Evolutionary conservation across 2,888 invertebrate species (phyloP).

Genomic region (Drosophila mercatorum): DNA sequence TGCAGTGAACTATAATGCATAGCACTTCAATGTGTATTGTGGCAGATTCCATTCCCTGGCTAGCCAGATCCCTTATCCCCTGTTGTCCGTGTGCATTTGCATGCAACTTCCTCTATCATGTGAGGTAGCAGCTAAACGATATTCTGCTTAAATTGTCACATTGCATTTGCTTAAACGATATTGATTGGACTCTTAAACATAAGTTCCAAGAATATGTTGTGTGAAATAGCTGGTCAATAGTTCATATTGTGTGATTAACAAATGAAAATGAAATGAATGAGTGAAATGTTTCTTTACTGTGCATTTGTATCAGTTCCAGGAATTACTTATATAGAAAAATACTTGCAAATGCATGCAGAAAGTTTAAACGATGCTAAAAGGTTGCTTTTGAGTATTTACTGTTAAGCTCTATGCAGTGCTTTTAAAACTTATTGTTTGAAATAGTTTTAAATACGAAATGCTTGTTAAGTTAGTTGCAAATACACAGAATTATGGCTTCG

Average conservation of each 20-base stretch:
- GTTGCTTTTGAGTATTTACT: neutral
- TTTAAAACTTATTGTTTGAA: neutral
- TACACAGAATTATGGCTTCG: no score
- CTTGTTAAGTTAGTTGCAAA: no score
- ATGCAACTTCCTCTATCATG: slow-evolving; percentile 23
- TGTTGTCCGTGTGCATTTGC: slow-evolving; percentile 37
- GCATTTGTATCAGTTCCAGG: neutral
- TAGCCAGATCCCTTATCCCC: neutral
- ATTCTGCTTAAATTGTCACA: slow-evolving; percentile 20
- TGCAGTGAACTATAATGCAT: slow-evolving; percentile 72
- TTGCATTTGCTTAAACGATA: slow-evolving; percentile 2
- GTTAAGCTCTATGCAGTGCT: neutral
- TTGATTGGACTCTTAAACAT: no score
- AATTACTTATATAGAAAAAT: no score
- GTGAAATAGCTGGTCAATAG: neutral
- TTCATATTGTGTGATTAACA: neutral
- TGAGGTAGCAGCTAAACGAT: slow-evolving; percentile 24
- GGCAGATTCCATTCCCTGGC: slow-evolving; percentile 30
- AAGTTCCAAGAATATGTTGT: neutral
- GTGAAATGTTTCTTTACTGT: neutral
- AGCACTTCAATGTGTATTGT: slow-evolving; percentile 63
- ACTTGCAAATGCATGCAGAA: neutral
- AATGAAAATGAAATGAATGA: no score
- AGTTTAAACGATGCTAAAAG: neutral
- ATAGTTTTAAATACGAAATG: no score